phyloP scores from a whole-genome alignment of 1,140 invertebrate genomes.

The Apolygus lucorum region DNA sequence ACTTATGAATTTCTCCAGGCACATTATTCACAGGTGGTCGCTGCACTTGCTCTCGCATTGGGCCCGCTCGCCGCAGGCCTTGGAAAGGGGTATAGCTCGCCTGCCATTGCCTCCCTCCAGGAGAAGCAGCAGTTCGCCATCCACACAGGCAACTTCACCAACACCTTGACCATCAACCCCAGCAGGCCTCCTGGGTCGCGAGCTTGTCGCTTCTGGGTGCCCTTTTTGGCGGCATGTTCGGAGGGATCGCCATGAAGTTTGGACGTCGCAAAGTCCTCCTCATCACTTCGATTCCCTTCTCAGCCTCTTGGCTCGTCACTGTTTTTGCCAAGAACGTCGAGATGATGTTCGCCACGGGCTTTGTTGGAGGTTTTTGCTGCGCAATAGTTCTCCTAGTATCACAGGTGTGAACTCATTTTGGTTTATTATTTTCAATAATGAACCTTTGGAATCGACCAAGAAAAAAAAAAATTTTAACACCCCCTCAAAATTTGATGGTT shows the following conservation, averaged over 20 bases:
- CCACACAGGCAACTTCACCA: constrained; percentile 31
- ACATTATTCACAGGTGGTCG: constrained; percentile 55
- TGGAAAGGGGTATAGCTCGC: constrained; percentile 75
- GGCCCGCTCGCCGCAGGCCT: constrained; percentile 70
- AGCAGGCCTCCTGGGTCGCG: constrained; percentile 74
- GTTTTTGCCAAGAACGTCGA: constrained; percentile 63
- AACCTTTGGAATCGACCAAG: no score
- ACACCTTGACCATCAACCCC: constrained; percentile 54
- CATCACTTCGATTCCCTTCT: constrained; percentile 58
- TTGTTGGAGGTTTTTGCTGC: constrained; percentile 68
- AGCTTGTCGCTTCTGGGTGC: constrained; percentile 63
- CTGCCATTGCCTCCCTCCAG: constrained; percentile 70
- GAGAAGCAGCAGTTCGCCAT: constrained; percentile 43
- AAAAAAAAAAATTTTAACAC: no score
- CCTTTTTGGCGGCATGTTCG: constrained; percentile 64
- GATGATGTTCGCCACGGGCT: constrained; percentile 66
- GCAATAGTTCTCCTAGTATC: constrained; percentile 69
- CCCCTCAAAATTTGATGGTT: no score
- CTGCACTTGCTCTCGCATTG: constrained; percentile 67
- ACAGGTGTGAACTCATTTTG: constrained; percentile 58
- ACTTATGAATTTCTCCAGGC: no score
- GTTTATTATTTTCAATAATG: no score
- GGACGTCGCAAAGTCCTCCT: constrained; percentile 59
- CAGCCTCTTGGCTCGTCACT: constrained; percentile 64
- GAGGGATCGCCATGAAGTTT: constrained; percentile 62